Base-by-base conservation (phyloP, 2,888 invertebrate genomes). In the Drosophila tripunctata region DNA sequence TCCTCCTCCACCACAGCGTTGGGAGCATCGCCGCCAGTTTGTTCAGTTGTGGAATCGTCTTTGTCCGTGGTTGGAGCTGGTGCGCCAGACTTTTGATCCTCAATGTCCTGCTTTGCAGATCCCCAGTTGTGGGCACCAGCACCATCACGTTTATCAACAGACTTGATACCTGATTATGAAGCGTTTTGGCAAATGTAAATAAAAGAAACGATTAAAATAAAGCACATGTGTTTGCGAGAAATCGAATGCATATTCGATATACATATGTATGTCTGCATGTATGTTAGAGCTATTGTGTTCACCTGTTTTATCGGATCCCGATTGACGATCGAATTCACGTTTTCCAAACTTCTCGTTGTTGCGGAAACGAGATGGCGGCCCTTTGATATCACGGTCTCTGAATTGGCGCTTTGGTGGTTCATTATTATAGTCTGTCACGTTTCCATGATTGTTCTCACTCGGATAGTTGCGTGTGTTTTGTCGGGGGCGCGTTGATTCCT, bases 71-170 rank as follows among this genome's bases (percentile, higher is more conserved):
- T 60, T 21, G 75, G 74, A 19, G 72, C 78, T 35, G 81, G 73
- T 44, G 45, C 48, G 10, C 68, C 75, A 4, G 87, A 68, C 78
- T 90, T 90, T 17, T 89, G 67, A 58, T 91, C 91, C 93, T 95
- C 97, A 87, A 97, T 94, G 85, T 97, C 96, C 91, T 98, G 98
- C 92, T 96, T 96, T 87, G 96, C 94, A 75, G 96, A 96, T 84
- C 98, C 98, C 98, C 98, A 98, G 93, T 98, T 98, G 92, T 97
- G 97, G 78, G 97, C 95, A 75, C 98, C 98, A 91, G 95, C 96
- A 83, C 98, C 98, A 88, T 98, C 98, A 78, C 96, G 95, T 92
- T 98, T 98, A 92, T 98, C 98, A 84, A 97, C 94, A 71, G 97
- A 94, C 92, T 98, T 98, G 73, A 98, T 95, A 88, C 88, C 88